phyloP scores from a whole-genome alignment of 2,888 invertebrate genomes.

The Capitulum mitella region DNA sequence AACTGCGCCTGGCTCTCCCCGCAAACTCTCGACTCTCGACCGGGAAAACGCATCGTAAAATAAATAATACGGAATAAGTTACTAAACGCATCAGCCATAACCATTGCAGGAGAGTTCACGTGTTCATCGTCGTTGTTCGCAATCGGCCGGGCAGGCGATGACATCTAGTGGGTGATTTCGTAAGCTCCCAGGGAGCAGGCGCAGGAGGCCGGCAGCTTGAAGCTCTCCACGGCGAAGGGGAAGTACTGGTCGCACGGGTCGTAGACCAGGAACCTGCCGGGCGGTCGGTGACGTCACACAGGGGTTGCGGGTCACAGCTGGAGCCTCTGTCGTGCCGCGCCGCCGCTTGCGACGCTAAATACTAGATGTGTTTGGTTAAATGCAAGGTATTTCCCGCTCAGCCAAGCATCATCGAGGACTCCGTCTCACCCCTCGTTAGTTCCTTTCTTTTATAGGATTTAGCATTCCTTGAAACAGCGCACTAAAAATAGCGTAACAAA shows the following conservation, averaged over 20 bases:
- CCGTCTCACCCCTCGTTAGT: too few relatives aligned
- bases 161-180: constrained; percentile 1
- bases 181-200: constrained; percentile 35
- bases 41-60: background rate
- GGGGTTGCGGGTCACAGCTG: too few relatives aligned
- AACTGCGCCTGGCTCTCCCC: background rate
- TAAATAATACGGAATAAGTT: background rate
- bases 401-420: background rate
- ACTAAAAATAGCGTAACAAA: too few relatives aligned
- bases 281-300: background rate
- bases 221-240: constrained; percentile 37
- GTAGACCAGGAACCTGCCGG: constrained; percentile 36
- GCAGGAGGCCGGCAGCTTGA: constrained; percentile 37
- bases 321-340: background rate
- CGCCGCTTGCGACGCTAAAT: too few relatives aligned
- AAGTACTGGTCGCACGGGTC: constrained; percentile 38
- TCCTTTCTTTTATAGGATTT: constrained; percentile 28
- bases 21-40: background rate
- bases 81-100: background rate
- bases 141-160: background rate
- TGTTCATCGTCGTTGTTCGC: background rate
- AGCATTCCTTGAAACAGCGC: too few relatives aligned
- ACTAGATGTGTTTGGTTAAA: background rate
- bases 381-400: background rate
- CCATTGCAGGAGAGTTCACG: background rate